Base-by-base conservation (phyloP, 2,888 invertebrate species). In the Eupsilia transversa region DNA sequence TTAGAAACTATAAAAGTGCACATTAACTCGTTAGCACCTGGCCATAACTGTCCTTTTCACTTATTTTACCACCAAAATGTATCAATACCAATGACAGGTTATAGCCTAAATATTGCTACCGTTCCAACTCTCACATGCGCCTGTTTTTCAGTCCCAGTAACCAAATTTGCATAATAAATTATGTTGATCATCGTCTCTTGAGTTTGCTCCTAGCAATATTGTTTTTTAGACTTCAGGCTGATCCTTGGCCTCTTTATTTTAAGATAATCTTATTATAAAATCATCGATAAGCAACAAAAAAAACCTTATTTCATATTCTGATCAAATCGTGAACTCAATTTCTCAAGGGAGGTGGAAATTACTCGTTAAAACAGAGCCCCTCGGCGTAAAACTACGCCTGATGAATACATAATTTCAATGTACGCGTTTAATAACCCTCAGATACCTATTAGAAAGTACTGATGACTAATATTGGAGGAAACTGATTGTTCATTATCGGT, bases 341-440 rank as follows among this genome's bases (percentile, higher is more conserved):
- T 88, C 85, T 88, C 80, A 67, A 74, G 88, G 87, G 85, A 87
- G 86, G 86, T 88, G 86, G 85, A 87, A 92, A 92, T 91, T 90
- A 90, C 80, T 86, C 89, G 86, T 87, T 91, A 88, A 88, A 89
- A 86, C 83, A 87, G 81, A 87, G 85, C 85, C 83, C 85, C 79
- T 75, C 77, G 65, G 77, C 89, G 80, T 82, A 82, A 82, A 86
- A 86, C 86, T 88, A 90, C 91, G 88, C 86, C 86, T 75, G 77
- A 67, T 86, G 94, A 94, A 94, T 94, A 90, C 86, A 85, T 91
- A 92, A 94, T 93, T 90, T 89, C 80, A 89, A 90, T 89, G 69
- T 80, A 59, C 68, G 56, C 86, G 59, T 74, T 85, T 87, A 84
- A 87, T 88, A 85, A 71, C 80, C 71, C 66, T 79, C 77, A 77